Evolutionary conservation across 2,888 invertebrate genomes (phyloP), one percentile per base, ranked within the genome.

Genomic region (Dryadula phaetusa): DNA sequence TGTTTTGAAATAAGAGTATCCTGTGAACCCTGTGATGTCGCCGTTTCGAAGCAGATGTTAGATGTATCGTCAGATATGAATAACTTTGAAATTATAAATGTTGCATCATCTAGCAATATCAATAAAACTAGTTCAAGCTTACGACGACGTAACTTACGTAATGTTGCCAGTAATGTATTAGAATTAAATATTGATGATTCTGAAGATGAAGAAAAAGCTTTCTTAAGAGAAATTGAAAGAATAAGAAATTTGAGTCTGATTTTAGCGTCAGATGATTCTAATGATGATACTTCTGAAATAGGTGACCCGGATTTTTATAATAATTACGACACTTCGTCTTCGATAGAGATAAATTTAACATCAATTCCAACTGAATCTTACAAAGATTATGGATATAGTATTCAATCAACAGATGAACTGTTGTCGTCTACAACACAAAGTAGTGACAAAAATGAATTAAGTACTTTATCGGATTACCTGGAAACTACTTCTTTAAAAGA

Each of bases 21-120:
- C 3, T 92, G 92, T 72, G 79, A 82, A 37, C 84, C 85, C 10
- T 88, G 88, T 68, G 77, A 82, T 68, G 74, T 80, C 66, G 74
- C 78, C 32, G 40, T 66, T 18, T 53, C 52, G 22, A 22, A 56
- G 12, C 40, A 56, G 16, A 8, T 40, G 22, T 25, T n/a, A 2
- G 40, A 56, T 5, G n/a, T 40, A n/a, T 22, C 20, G 22, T n/a
- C 40, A 25, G 0, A 40, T 25, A 40, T 56, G 25, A 22, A 22
- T 25, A 25, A 16, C 25, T 56, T 56, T 2, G 22, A 56, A 56
- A 22, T 22, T 37, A n/a, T 22, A 56, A 56, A 56, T 22, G 3
- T 40, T 40, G 7, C 20, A 20, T n/a, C 10, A 10, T n/a, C 3
- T 40, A 40, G 16, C 40, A n/a, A 40, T 10, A 25, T 10, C n/a